phyloP scores from a whole-genome alignment of 2,113 vertebrate genomes.

The Channa argus region DNA sequence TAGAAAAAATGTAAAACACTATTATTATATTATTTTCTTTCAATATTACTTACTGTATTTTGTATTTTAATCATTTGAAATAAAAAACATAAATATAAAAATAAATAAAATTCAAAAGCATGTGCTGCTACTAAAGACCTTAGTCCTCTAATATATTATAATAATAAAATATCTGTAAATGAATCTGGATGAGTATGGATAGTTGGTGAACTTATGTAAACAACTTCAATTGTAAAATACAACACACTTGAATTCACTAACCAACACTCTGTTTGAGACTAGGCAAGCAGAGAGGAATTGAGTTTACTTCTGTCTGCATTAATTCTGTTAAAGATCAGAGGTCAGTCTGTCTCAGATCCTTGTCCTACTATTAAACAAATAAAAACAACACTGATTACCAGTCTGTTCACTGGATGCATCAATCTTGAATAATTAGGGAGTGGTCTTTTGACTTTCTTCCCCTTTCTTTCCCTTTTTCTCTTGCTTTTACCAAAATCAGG shows the following conservation, averaged over 20 bases:
- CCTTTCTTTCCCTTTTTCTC: slow-evolving; percentile 45
- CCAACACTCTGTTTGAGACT: slow-evolving; percentile 40
- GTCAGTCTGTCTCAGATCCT: slow-evolving; percentile 77
- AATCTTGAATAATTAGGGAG: slow-evolving; percentile 79
- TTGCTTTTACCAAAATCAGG: slow-evolving; percentile 58
- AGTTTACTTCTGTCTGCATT: slow-evolving; percentile 63
- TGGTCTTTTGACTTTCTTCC: slow-evolving; percentile 67
- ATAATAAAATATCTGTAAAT: slow-evolving; percentile 17
- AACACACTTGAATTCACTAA: slow-evolving; percentile 31
- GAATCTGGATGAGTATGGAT: slow-evolving; percentile 42
- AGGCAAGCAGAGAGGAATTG: slow-evolving; percentile 48
- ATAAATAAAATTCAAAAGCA: too few relatives aligned
- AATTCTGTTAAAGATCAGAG: slow-evolving; percentile 79
- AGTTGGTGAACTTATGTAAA: slow-evolving; percentile 56
- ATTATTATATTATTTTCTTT: too few relatives aligned
- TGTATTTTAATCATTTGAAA: too few relatives aligned
- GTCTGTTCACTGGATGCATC: slow-evolving; percentile 76
- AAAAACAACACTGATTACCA: slow-evolving; percentile 82
- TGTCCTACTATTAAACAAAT: slow-evolving; percentile 80
- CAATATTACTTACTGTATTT: too few relatives aligned
- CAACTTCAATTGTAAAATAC: slow-evolving; percentile 45
- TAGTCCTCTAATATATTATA: too few relatives aligned
- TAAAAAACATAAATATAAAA: too few relatives aligned
- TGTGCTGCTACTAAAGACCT: too few relatives aligned
- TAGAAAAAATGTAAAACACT: too few relatives aligned